Evolutionary conservation across 2,888 invertebrate species (phyloP).

Genomic region (Mythimna impura): DNA sequence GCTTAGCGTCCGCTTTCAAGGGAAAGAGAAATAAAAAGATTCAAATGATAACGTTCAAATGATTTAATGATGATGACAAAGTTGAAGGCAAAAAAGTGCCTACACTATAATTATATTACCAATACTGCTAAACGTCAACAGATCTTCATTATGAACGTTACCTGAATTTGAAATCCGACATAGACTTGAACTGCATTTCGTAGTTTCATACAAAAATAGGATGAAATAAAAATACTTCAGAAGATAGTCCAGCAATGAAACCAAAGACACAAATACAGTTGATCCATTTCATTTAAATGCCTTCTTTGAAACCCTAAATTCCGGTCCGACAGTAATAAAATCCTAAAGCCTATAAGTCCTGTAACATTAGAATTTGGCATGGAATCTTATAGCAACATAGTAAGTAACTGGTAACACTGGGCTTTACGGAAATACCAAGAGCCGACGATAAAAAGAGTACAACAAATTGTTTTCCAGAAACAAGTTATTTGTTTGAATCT

Average conservation of each 20-base stretch:
- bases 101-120: neutral
- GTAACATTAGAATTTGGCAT: slow-evolving; percentile 39
- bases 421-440: slow-evolving; percentile 24
- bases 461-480: slow-evolving; percentile 17
- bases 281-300: slow-evolving; percentile 35
- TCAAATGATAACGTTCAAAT: neutral
- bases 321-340: slow-evolving; percentile 28
- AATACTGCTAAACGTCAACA: neutral
- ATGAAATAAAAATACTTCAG: slow-evolving; percentile 6
- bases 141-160: neutral
- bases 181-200: neutral
- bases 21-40: slow-evolving; percentile 11
- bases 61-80: neutral
- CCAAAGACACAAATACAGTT: slow-evolving; percentile 15
- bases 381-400: slow-evolving; percentile 24
- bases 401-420: slow-evolving; percentile 35
- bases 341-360: slow-evolving; percentile 8
- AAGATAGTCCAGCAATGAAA: neutral
- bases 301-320: slow-evolving; percentile 29
- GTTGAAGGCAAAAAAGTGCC: neutral
- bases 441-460: slow-evolving; percentile 6
- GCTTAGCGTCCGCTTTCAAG: slow-evolving; percentile 1
- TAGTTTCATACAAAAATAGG: neutral
- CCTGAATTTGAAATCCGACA: neutral
- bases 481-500: slow-evolving; percentile 31